Evolutionary conservation across 2,888 invertebrate species (phyloP), one percentile per base, ranked within the genome.

Genomic region (Hylaea fasciaria): DNA sequence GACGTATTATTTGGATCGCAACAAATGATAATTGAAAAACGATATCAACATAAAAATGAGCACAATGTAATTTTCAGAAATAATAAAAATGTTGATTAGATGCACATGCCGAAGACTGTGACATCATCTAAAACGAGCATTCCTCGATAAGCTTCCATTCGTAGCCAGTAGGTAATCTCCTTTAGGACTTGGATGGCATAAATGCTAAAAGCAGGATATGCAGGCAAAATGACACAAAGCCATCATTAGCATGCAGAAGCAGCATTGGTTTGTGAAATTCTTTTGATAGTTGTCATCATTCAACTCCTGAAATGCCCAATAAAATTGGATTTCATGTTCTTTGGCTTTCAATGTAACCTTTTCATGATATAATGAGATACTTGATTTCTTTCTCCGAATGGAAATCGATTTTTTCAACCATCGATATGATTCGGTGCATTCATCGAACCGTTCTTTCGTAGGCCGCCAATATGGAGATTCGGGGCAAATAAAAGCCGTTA

Each of bases 101-200:
- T 50, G 40, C 28, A 77, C 69, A 74, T 74, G 4, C 71, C 69
- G 0, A 71, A 44, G 22, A 68, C 57, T 5, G 64, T 66, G 8
- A 66, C 53, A 9, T 64, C 67, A 35, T 68, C 67, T 52, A 72
- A 62, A 43, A 66, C 64, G 8, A 68, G 48, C 65, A 69, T 70
- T 12, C 66, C 66, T n/a, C 17, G 45, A 43, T 67, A 67, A 14
- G 68, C 68, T 16, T 57, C 1, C 41, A 11, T 48, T 76, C 72
- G n/a, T 58, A 64, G 0, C 50, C 37, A 0, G 74, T 73, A n/a
- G n/a, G n/a, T n/a, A 10, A 75, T 73, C 40, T 62, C 70, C 41
- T 69, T 71, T 41, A 73, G 62, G n/a, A 74, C 70, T 47, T 71
- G 66, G 44, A 72, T 64, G 0, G 71, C 65, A 32, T 76, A 73